Base-by-base conservation (phyloP, 2,113 vertebrate genomes). In the Brachirus orientalis region DNA sequence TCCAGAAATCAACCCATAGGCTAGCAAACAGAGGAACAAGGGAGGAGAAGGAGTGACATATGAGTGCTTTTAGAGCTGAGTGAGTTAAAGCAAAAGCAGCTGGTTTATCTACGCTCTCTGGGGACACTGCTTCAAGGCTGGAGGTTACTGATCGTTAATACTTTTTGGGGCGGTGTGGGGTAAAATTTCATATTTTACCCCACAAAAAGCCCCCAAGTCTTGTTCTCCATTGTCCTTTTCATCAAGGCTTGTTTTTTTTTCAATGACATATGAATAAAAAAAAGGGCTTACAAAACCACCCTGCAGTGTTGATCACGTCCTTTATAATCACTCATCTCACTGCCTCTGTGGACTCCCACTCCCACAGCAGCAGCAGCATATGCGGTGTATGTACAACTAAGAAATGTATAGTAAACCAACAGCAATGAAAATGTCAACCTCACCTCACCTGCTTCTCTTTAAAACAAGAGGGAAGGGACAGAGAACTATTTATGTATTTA, bases 91-190 rank as follows among this genome's bases (percentile, higher is more conserved):
- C 6, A 28, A 69, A 83, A 74, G 69, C 66, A 86, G 28, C 28
- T 28, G 86, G 82, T 90, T 90, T 87, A 90, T 86, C 82, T 82
- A 81, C 70, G 64, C 67, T 87, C 88, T 85, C 85, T 47, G 50
- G 82, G 75, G 86, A 79, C 71, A 37, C 54, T 75, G 81, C 78
- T 82, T 74, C 59, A 65, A 66, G 81, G 77, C n/a, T 53, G 28
- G 10, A 6, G 28, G 28, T 28, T 28, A 28, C 28, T 28, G 28
- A 28, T 28, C 28, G 28, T 3, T 28, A 28, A 28, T 3, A 28
- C 28, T 28, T 28, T 3, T 28, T 28, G 28, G 28, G 6, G 28
- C 6, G 28, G 3, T 28, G 28, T 3, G 3, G 28, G 28, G 28
- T 28, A 28, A 28, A 28, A 28, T 28, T 28, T 28, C 3, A 28